Conservation (phyloP, 35 echinoderm and acorn worm genomes). For the Nesometra sesokonis region DNA sequence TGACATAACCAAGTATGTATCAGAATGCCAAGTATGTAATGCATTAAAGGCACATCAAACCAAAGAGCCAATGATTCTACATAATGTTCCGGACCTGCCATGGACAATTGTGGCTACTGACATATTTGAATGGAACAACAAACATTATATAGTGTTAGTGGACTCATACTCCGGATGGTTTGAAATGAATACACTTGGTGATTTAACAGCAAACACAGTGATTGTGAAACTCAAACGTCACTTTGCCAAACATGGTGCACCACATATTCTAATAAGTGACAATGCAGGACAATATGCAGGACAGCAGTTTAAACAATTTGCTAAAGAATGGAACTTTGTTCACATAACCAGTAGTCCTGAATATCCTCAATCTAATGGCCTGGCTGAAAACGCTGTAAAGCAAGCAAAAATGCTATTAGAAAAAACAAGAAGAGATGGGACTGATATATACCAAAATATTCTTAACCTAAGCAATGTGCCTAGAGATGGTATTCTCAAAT, state of each 20-base stretch:
- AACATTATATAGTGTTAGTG: slow-evolving; percentile 30
- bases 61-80: slow-evolving; percentile 27
- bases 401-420: slow-evolving; percentile 37
- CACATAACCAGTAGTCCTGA: slow-evolving; percentile 55
- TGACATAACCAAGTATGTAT: slow-evolving; percentile 31
- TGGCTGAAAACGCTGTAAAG: slow-evolving; percentile 33
- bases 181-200: slow-evolving; percentile 31
- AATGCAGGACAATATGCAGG: slow-evolving; percentile 45
- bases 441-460: slow-evolving; percentile 23
- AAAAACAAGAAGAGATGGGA: slow-evolving; percentile 29
- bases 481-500: slow-evolving; percentile 4
- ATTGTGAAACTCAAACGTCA: slow-evolving; percentile 25
- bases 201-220: slow-evolving; percentile 5
- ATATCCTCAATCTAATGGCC: slow-evolving; percentile 43
- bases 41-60: slow-evolving; percentile 16
- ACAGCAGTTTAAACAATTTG: slow-evolving; percentile 46
- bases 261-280: slow-evolving; percentile 35
- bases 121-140: slow-evolving; percentile 35
- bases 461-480: slow-evolving; percentile 38
- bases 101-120: slow-evolving; percentile 37
- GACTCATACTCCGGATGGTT: slow-evolving; percentile 54
- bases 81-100: slow-evolving; percentile 20
- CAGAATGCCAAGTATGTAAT: slow-evolving; percentile 26
- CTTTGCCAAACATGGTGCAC: slow-evolving; percentile 46
- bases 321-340: slow-evolving; percentile 33